These are phyloP conservation scores for Anhinga anhinga DNA, from an alignment of 2,113 vertebrate species.

Conservation along the genomic window DNA sequence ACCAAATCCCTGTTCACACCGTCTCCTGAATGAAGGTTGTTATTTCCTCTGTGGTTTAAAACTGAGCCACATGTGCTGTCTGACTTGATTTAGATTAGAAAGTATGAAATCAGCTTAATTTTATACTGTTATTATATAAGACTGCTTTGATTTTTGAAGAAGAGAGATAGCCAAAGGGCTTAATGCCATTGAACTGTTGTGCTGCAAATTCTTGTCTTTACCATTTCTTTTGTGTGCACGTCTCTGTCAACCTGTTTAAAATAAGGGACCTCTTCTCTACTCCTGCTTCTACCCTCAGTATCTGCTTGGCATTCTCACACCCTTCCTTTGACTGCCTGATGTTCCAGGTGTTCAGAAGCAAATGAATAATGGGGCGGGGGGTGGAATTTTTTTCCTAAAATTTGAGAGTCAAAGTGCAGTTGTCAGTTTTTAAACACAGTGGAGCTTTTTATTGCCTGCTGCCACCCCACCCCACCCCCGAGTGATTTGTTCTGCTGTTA, in stretches of 20 bases:
- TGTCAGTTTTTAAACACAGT: not conserved
- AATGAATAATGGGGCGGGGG: accelerated
- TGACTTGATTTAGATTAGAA: not conserved
- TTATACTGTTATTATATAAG: not conserved
- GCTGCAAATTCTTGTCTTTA: not conserved
- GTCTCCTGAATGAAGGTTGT: not conserved
- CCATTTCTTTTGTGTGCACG: not conserved
- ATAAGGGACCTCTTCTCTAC: not conserved
- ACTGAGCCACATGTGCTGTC: not conserved
- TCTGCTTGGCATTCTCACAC: not conserved
- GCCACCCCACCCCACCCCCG: no score
- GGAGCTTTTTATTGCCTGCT: not conserved
- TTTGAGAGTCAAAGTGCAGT: not conserved
- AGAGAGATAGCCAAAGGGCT: not conserved
- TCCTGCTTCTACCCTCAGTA: not conserved
- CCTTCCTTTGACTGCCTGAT: not conserved
- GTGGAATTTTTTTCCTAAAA: not conserved
- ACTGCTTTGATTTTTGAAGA: constrained; percentile 1
- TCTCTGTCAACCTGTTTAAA: not conserved
- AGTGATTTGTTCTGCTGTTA: not conserved
- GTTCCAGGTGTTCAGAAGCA: not conserved
- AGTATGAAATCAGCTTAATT: constrained; percentile 18
- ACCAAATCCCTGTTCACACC: not conserved
- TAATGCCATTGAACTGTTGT: not conserved
- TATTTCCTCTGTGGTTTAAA: not conserved